Evolutionary conservation across 2,888 invertebrate genomes (phyloP).

Genomic region (Ypsolopha sequella): DNA sequence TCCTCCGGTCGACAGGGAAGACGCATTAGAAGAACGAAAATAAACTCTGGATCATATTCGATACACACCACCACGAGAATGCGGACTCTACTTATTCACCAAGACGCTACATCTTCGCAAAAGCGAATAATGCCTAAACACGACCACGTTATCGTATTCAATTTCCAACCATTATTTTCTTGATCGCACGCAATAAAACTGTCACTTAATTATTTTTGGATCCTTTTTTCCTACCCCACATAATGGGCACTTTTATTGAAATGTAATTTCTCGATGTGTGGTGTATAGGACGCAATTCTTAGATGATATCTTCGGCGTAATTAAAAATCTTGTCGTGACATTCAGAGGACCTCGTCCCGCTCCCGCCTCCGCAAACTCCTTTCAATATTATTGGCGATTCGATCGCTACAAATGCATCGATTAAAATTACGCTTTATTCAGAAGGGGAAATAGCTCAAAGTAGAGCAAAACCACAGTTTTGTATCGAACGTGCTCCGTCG

Average conservation of each 20-base stretch:
- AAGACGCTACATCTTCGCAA: constrained; percentile 9
- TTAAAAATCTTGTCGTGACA: constrained; percentile 72
- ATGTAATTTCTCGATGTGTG: constrained; percentile 60
- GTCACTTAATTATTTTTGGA: constrained; percentile 34
- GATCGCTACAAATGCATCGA: constrained; percentile 68
- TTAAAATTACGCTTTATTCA: constrained; percentile 67
- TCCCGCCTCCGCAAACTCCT: constrained; percentile 61
- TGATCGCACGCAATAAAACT: constrained; percentile 36
- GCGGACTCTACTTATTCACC: background rate
- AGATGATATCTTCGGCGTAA: constrained; percentile 68
- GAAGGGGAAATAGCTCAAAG: constrained; percentile 63
- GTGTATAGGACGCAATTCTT: constrained; percentile 51
- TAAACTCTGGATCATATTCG: constrained; percentile 65
- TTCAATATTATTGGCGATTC: constrained; percentile 67
- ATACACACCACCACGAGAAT: constrained; percentile 22
- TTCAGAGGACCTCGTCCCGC: constrained; percentile 40
- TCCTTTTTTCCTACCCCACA: constrained; percentile 14
- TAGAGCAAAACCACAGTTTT: constrained; percentile 41
- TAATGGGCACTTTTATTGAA: constrained; percentile 38
- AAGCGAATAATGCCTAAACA: constrained; percentile 9
- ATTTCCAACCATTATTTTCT: constrained; percentile 16
- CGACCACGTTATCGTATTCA: constrained; percentile 4
- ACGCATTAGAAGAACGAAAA: constrained; percentile 68
- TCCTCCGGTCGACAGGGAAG: constrained; percentile 63
- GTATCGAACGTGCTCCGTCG: constrained; percentile 69